Percentiles rank a stretch among this genome's conserved stretches.
phyloP scores from a whole-genome alignment of 2,888 invertebrate species.

The Chymomyza caudatula region DNA sequence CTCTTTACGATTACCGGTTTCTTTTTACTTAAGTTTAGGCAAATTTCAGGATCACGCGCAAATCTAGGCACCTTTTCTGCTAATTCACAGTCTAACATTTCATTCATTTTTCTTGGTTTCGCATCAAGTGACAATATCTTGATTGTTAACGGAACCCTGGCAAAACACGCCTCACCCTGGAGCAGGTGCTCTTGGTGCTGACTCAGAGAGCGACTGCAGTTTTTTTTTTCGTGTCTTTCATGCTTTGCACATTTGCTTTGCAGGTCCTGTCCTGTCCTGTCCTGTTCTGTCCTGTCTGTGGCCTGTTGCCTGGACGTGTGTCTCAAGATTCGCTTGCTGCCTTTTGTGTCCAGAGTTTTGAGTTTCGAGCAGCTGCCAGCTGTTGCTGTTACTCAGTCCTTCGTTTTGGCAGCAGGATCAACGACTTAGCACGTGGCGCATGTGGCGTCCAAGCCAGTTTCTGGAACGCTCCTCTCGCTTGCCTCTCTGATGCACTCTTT shows the following conservation, averaged over 20 bases:
- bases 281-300: constrained; percentile 4
- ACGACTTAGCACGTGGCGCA: constrained; percentile 71
- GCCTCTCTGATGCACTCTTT: background rate
- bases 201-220: background rate
- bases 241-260: constrained; percentile 6
- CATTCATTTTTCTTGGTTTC: background rate
- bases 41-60: background rate
- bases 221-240: background rate
- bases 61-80: background rate
- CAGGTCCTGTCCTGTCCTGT: constrained; percentile 39
- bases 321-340: background rate
- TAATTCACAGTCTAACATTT: background rate
- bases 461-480: background rate
- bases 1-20: too few relatives aligned
- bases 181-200: constrained; percentile 40
- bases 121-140: background rate
- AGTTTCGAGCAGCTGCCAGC: constrained; percentile 41
- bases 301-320: background rate
- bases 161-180: constrained; percentile 34
- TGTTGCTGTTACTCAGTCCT: constrained; percentile 18
- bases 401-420: constrained; percentile 57
- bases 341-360: constrained; percentile 5
- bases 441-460: constrained; percentile 48
- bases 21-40: background rate
- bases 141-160: background rate